phyloP scores from a whole-genome alignment of 1,140 invertebrate species.

The Medauroidea extradentata region DNA sequence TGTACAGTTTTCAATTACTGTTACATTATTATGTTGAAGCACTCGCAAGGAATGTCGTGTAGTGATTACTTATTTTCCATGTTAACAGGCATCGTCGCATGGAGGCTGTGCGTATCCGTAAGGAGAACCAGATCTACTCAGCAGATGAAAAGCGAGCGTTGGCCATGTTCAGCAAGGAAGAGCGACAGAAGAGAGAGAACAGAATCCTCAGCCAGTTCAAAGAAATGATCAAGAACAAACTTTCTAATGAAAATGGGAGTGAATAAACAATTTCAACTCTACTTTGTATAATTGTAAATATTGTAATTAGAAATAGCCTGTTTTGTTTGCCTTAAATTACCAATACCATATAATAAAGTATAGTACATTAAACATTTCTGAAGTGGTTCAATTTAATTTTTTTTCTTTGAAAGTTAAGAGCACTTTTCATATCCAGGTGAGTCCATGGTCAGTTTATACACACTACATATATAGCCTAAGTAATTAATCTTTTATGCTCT shows the following conservation, averaged over 20 bases:
- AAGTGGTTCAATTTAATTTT: background rate
- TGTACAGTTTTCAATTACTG: too few relatives aligned
- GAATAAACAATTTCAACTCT: too few relatives aligned
- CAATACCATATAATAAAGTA: background rate
- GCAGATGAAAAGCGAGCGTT: slow-evolving; percentile 98
- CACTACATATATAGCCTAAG: too few relatives aligned
- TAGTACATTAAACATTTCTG: background rate
- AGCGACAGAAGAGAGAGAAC: slow-evolving; percentile 92
- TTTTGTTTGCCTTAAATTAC: background rate
- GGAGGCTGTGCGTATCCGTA: slow-evolving; percentile 98
- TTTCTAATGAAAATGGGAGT: slow-evolving; percentile 8
- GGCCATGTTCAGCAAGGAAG: slow-evolving; percentile 97
- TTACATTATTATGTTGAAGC: too few relatives aligned
- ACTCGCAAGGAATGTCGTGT: too few relatives aligned
- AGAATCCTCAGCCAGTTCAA: slow-evolving; percentile 93
- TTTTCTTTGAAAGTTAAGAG: background rate
- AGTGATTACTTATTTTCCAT: too few relatives aligned
- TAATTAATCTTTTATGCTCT: too few relatives aligned
- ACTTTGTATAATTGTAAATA: too few relatives aligned
- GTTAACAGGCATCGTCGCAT: slow-evolving; percentile 89
- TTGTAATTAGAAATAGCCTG: background rate
- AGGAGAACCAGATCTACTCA: slow-evolving; percentile 99
- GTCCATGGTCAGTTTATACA: too few relatives aligned
- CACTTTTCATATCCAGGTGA: background rate
- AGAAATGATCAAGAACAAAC: slow-evolving; percentile 66